A percentile compares a stretch with the other conserved stretches of the same genome.
These are phyloP conservation scores for Yasuhikotakia modesta DNA, from an alignment of 2,797 vertebrate genomes.

Conservation along the genomic window DNA sequence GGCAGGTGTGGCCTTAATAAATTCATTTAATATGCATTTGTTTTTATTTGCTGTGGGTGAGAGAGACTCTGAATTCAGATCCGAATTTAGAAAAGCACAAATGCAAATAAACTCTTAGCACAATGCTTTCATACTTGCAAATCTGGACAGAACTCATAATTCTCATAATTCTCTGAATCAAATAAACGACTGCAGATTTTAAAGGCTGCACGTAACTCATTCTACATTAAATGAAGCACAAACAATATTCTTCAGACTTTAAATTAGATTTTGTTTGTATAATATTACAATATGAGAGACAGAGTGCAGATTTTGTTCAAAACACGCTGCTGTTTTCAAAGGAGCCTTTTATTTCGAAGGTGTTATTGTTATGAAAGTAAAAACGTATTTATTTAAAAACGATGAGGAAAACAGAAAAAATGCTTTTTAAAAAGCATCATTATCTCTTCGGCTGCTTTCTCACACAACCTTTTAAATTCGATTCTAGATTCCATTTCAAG, in stretches of 20 bases:
- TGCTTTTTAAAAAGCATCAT: too few relatives aligned
- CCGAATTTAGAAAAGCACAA: too few relatives aligned
- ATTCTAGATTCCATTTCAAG: background rate
- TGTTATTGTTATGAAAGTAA: background rate
- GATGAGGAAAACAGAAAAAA: too few relatives aligned
- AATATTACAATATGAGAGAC: too few relatives aligned
- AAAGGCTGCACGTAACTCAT: background rate
- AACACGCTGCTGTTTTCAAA: background rate
- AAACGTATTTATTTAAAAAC: background rate
- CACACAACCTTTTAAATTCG: background rate
- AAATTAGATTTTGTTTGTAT: background rate
- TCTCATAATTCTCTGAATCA: too few relatives aligned
- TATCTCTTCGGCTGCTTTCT: background rate
- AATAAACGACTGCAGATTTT: too few relatives aligned
- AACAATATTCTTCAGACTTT: background rate
- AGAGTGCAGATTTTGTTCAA: background rate
- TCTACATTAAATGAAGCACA: too few relatives aligned
- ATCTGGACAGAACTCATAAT: too few relatives aligned
- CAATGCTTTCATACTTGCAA: too few relatives aligned
- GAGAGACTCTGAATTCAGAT: background rate
- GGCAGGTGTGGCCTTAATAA: constrained; percentile 9
- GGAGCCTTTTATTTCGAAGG: background rate
- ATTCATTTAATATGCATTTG: background rate
- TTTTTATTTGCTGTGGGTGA: too few relatives aligned
- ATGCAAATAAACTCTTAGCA: too few relatives aligned